Conservation (phyloP, 2,113 vertebrate species). For the Ceuthmochares aereus region DNA sequence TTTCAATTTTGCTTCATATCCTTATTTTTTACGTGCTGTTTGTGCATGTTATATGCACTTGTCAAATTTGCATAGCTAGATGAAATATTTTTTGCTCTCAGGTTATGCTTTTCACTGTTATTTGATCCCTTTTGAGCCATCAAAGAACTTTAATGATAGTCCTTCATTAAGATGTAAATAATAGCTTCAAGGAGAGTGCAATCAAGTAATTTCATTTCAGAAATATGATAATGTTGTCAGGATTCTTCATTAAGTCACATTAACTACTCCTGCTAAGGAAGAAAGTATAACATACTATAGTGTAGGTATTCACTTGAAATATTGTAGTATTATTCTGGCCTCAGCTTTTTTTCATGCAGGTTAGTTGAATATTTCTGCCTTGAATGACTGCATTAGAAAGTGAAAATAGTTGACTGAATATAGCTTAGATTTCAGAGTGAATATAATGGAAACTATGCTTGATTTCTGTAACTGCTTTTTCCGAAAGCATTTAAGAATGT, state of each 20-base stretch:
- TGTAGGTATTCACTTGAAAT: not conserved
- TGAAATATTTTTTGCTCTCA: not conserved
- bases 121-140: not conserved
- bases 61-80: not conserved
- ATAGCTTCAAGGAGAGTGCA: conserved; percentile 13
- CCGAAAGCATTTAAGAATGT: not conserved
- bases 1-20: not conserved
- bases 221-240: conserved; percentile 1
- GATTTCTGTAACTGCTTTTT: not conserved
- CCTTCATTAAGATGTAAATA: conserved; percentile 42
- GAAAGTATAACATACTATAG: not conserved
- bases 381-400: not conserved
- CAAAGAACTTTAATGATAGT: not conserved
- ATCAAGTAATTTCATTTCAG: not conserved
- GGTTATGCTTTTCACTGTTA: not conserved
- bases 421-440: not conserved
- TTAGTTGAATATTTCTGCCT: not conserved
- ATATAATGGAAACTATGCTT: not conserved
- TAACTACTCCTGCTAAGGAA: not conserved
- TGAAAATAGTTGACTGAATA: not conserved
- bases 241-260: conserved; percentile 25
- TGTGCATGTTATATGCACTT: not conserved
- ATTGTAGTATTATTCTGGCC: not conserved
- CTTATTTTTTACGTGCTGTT: not conserved
- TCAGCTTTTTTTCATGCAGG: not conserved